These are phyloP conservation scores for Alexandromys fortis DNA, from an alignment of 2,113 vertebrate species.

Conservation along the genomic window DNA sequence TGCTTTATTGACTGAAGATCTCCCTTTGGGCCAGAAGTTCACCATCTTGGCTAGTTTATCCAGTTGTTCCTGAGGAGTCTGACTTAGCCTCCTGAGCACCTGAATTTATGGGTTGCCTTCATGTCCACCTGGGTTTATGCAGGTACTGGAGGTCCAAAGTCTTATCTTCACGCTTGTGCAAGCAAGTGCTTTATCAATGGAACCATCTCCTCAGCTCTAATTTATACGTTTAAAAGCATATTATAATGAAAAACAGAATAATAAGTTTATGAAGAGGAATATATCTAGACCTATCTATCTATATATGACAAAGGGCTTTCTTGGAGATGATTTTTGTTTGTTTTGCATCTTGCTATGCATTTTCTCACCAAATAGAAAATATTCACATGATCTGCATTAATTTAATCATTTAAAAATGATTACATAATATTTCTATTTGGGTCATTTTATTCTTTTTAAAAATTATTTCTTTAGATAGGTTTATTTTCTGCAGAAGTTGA, in stretches of 20 bases:
- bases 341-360: background rate
- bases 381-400: background rate
- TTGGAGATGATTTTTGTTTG: background rate
- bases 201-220: background rate
- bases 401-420: background rate
- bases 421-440: background rate
- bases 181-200: background rate
- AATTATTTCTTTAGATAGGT: background rate
- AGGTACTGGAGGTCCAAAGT: background rate
- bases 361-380: background rate
- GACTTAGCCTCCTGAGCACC: background rate
- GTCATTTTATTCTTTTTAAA: background rate
- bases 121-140: background rate
- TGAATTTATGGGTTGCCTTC: background rate
- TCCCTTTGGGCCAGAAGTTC: background rate
- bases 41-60: background rate
- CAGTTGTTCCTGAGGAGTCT: background rate
- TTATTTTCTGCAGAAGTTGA: background rate
- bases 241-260: background rate
- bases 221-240: background rate
- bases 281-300: background rate
- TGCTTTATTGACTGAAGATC: background rate
- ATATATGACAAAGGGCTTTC: background rate
- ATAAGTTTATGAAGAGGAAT: background rate
- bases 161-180: background rate